Evolutionary conservation across 2,113 vertebrate genomes (phyloP).

Genomic region (Podarcis muralis): DNA sequence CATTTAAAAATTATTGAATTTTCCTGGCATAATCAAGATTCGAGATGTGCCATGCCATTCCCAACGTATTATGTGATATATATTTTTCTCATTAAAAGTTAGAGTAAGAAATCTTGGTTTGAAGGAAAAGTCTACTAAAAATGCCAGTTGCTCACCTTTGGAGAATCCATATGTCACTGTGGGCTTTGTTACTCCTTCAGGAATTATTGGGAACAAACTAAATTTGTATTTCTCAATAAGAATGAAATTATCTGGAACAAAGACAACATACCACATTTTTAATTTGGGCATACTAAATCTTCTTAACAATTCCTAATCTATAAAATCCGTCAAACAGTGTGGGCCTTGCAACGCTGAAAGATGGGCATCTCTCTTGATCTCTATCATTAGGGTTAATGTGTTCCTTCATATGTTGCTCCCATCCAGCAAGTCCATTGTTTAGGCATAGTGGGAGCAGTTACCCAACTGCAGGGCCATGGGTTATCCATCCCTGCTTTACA

Average conservation of each 20-base stretch:
- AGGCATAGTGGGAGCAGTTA: no score
- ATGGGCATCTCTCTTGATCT: not conserved
- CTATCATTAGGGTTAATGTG: not conserved
- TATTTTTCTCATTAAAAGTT: not conserved
- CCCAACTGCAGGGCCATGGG: no score
- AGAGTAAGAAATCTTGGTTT: slow-evolving; percentile 14
- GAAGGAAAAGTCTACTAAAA: not conserved
- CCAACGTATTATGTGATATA: not conserved
- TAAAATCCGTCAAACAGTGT: not conserved
- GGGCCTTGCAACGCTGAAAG: not conserved
- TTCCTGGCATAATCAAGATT: not conserved
- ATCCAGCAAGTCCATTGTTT: no score
- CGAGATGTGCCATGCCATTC: not conserved
- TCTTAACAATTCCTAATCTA: not conserved
- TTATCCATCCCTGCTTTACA: not conserved
- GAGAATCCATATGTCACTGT: slow-evolving; percentile 67
- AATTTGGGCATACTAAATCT: not conserved
- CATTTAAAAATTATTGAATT: not conserved
- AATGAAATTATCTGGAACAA: slow-evolving; percentile 84
- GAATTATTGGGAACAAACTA: slow-evolving; percentile 87
- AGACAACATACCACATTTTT: slow-evolving; percentile 38
- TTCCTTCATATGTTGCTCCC: no score
- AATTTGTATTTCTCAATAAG: slow-evolving; percentile 86
- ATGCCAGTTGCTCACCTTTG: slow-evolving; percentile 74
- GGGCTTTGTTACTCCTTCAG: slow-evolving; percentile 84